phyloP scores from a whole-genome alignment of 2,113 vertebrate species.

The Micromys minutus region DNA sequence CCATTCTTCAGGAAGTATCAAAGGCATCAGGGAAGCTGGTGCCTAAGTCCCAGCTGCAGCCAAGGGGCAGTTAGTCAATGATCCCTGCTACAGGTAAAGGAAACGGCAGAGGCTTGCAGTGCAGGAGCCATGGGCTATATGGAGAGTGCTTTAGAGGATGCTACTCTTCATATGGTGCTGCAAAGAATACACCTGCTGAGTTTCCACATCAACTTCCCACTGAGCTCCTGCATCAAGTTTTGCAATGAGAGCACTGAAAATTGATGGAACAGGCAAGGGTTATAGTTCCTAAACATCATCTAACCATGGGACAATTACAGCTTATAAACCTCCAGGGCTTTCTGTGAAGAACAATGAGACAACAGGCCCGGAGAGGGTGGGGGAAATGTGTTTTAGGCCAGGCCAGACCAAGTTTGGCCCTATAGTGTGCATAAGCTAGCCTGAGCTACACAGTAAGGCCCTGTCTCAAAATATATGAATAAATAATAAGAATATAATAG shows the following conservation, averaged over 20 bases:
- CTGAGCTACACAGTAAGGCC: background rate
- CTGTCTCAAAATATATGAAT: background rate
- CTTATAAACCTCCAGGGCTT: constrained; percentile 23
- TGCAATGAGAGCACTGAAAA: constrained; percentile 20
- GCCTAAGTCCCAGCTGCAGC: background rate
- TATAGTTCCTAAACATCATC: constrained; percentile 50
- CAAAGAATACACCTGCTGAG: constrained; percentile 56
- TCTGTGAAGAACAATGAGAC: constrained; percentile 16
- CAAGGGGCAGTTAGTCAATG: constrained; percentile 35
- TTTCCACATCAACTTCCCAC: constrained; percentile 62
- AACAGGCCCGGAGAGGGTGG: background rate
- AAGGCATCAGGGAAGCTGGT: background rate
- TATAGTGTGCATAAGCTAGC: background rate
- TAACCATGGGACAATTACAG: background rate
- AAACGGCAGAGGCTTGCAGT: background rate
- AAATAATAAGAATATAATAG: background rate
- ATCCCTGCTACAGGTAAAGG: background rate
- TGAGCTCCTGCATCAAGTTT: constrained; percentile 56
- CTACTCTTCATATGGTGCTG: constrained; percentile 26
- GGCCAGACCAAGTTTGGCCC: too few species aligned
- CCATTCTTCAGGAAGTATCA: background rate
- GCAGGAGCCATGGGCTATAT: constrained; percentile 46
- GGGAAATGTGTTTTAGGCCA: background rate
- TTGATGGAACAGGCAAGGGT: constrained; percentile 51
- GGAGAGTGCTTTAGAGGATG: constrained; percentile 47